Evolutionary conservation across 2,888 invertebrate species (phyloP).

Genomic region (Cosmorhoe ocellata): DNA sequence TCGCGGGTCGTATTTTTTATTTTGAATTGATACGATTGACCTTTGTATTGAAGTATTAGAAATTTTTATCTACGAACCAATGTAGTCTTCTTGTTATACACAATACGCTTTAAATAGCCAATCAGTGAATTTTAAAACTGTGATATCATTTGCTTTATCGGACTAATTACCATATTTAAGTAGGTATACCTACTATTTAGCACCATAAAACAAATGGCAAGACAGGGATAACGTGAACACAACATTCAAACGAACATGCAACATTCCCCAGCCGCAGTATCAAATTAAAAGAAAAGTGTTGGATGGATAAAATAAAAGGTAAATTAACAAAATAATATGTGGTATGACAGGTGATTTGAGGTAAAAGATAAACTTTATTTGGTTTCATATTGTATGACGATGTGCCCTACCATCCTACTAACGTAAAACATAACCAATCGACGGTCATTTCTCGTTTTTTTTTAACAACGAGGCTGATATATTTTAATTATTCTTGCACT

Average conservation of each 20-base stretch:
- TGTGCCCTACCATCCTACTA: constrained; percentile 43
- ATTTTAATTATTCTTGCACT: constrained; percentile 26
- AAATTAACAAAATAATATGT: constrained; percentile 53
- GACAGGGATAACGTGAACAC: constrained; percentile 49
- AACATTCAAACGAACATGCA: constrained; percentile 65
- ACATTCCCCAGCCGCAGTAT: constrained; percentile 81
- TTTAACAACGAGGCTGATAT: constrained; percentile 33
- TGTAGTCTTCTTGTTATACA: constrained; percentile 42
- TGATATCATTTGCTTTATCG: constrained; percentile 42
- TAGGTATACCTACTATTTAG: not conserved
- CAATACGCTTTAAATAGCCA: constrained; percentile 46
- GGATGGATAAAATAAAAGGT: constrained; percentile 71
- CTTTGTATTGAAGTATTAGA: constrained; percentile 12
- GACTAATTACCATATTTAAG: not conserved
- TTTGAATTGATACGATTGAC: no score
- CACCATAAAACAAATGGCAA: constrained; percentile 46
- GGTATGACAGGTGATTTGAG: constrained; percentile 69
- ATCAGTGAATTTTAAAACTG: constrained; percentile 44
- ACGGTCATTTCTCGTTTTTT: constrained; percentile 28
- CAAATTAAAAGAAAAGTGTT: constrained; percentile 69
- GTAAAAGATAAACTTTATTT: constrained; percentile 55
- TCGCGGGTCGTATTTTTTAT: no score
- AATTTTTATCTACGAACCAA: constrained; percentile 43
- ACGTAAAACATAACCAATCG: constrained; percentile 28
- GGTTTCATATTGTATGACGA: constrained; percentile 33